Evolutionary conservation across 2,113 vertebrate species (phyloP).

Genomic region (Candoia aspera): DNA sequence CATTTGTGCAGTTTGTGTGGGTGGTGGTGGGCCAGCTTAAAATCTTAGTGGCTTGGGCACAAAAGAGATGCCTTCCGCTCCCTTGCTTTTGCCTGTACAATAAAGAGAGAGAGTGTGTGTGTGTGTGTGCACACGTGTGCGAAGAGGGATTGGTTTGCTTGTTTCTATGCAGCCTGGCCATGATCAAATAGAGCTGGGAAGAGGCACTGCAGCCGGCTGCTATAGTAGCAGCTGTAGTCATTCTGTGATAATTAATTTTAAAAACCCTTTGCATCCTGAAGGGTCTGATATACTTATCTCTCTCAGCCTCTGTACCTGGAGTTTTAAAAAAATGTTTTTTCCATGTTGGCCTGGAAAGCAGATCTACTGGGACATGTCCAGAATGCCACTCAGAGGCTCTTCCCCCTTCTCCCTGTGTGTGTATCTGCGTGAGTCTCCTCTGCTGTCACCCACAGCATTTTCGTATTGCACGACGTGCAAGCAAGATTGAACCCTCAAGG

Average conservation of each 20-base stretch:
- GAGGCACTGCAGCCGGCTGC: slow-evolving; percentile 44
- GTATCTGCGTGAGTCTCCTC: not conserved
- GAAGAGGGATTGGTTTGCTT: not conserved
- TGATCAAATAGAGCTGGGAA: not conserved
- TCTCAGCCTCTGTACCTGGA: slow-evolving; percentile 26
- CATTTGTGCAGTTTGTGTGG: not conserved
- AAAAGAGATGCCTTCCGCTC: not conserved
- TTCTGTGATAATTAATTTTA: slow-evolving; percentile 42
- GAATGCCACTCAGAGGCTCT: slow-evolving; percentile 29
- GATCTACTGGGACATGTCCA: slow-evolving; percentile 3
- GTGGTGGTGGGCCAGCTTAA: slow-evolving; percentile 8
- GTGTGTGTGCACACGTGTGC: not conserved
- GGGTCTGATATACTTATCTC: slow-evolving; percentile 58
- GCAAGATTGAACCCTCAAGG: not conserved
- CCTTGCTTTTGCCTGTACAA: not conserved
- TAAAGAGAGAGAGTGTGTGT: not conserved
- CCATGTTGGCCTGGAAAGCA: slow-evolving; percentile 36
- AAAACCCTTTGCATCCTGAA: slow-evolving; percentile 53
- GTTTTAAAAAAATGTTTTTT: slow-evolving; percentile 15
- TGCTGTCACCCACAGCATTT: not conserved
- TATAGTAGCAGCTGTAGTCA: slow-evolving; percentile 37
- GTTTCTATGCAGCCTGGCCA: not conserved
- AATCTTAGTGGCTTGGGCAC: not conserved
- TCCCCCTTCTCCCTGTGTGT: not conserved
- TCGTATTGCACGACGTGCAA: accelerated